These are phyloP conservation scores for Rhagoletis pomonella DNA, from an alignment of 1,140 invertebrate species.

Conservation along the genomic window DNA sequence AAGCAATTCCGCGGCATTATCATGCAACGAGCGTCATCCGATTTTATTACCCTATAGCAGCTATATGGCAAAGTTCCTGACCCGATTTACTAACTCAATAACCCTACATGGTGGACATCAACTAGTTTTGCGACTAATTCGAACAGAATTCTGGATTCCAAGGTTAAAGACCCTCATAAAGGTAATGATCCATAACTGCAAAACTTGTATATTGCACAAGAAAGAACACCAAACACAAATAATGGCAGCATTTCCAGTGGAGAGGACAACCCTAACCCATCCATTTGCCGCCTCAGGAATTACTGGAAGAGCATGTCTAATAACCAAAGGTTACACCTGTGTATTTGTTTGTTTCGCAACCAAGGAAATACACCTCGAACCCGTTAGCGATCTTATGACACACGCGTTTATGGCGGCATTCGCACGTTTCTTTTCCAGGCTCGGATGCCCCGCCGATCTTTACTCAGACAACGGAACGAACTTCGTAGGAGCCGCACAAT, in stretches of 20 bases:
- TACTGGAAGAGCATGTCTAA: slow-evolving; percentile 28
- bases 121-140: neutral
- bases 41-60: too few species aligned
- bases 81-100: neutral
- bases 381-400: slow-evolving; percentile 59
- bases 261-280: neutral
- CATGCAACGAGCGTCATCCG: too few species aligned
- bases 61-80: too few species aligned
- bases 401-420: slow-evolving; percentile 63
- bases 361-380: slow-evolving; percentile 56
- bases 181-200: too few species aligned
- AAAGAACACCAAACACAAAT: neutral
- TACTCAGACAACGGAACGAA: slow-evolving; percentile 69
- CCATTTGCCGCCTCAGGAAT: slow-evolving; percentile 26
- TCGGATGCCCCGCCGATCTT: slow-evolving; percentile 62
- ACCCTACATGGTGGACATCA: neutral
- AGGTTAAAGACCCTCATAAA: neutral
- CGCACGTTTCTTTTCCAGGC: slow-evolving; percentile 60
- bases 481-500: slow-evolving; percentile 63
- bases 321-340: slow-evolving; percentile 33
- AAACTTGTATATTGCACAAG: too few species aligned
- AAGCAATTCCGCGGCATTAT: too few species aligned
- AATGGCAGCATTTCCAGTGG: neutral
- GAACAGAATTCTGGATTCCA: slow-evolving; percentile 13
- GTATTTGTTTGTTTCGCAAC: neutral